Conservation (phyloP, 2,888 invertebrate species). For the Trissoscelio sp. region DNA sequence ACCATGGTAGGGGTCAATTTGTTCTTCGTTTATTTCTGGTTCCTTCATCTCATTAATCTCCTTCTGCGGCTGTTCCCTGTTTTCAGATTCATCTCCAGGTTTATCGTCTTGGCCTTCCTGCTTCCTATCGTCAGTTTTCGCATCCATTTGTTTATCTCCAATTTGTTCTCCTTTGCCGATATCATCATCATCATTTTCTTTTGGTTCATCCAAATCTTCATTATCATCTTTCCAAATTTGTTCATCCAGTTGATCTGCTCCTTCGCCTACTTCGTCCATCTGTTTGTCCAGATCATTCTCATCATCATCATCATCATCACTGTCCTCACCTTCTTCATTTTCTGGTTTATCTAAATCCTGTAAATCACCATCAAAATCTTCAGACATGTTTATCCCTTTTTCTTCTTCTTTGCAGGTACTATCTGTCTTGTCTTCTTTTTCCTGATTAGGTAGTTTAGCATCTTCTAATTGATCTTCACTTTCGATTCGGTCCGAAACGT, state of each 20-base stretch:
- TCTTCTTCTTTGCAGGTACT: slow-evolving; percentile 94
- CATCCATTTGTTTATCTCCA: slow-evolving; percentile 84
- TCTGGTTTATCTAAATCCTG: slow-evolving; percentile 90
- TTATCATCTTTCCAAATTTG: slow-evolving; percentile 94
- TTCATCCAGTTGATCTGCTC: slow-evolving; percentile 91
- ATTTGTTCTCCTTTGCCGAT: slow-evolving; percentile 76
- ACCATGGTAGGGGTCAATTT: slow-evolving; percentile 92
- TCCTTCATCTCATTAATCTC: slow-evolving; percentile 94
- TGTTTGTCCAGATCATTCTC: slow-evolving; percentile 95
- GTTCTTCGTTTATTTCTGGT: slow-evolving; percentile 91
- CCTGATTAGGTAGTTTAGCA: slow-evolving; percentile 91
- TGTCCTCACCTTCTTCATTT: slow-evolving; percentile 87
- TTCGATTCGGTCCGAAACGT: slow-evolving; percentile 97
- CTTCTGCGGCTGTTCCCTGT: slow-evolving; percentile 83
- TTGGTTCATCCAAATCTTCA: slow-evolving; percentile 85
- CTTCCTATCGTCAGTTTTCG: slow-evolving; percentile 85
- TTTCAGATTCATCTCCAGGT: slow-evolving; percentile 80
- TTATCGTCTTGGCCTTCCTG: slow-evolving; percentile 81
- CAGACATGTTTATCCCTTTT: slow-evolving; percentile 97
- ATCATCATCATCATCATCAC: slow-evolving; percentile 87
- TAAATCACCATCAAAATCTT: slow-evolving; percentile 95
- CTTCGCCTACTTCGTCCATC: slow-evolving; percentile 97
- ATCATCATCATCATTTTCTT: slow-evolving; percentile 86
- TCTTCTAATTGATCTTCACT: slow-evolving; percentile 97
- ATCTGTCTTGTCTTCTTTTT: slow-evolving; percentile 87